Evolutionary conservation across 2,797 vertebrate genomes (phyloP).

Genomic region (Paguma larvata): DNA sequence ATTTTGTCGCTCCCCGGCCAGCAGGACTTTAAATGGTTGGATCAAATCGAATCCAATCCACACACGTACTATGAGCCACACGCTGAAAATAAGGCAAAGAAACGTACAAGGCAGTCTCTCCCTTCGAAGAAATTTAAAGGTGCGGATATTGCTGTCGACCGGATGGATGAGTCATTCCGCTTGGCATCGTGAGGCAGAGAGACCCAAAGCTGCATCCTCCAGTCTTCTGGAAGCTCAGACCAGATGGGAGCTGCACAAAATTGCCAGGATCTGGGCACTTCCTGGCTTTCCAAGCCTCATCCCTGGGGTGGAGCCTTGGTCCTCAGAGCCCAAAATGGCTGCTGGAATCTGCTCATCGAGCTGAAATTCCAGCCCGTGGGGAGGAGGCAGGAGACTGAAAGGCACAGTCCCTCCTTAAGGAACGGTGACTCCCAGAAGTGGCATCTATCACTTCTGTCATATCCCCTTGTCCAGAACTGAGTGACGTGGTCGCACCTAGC

Average conservation of each 20-base stretch:
- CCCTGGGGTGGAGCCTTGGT: neutral
- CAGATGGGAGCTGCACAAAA: neutral
- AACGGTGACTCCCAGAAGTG: neutral
- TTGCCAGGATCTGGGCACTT: too few relatives aligned
- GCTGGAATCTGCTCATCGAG: neutral
- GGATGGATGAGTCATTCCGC: neutral
- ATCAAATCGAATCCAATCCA: neutral
- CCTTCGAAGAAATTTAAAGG: neutral
- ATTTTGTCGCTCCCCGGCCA: neutral
- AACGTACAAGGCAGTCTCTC: fast-evolving
- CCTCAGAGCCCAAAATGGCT: neutral
- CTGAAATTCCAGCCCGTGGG: neutral
- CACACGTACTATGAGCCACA: neutral
- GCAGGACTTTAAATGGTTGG: neutral
- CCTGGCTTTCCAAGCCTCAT: fast-evolving
- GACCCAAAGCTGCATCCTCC: neutral
- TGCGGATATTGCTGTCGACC: fast-evolving
- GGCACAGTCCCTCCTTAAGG: neutral
- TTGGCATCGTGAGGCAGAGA: neutral
- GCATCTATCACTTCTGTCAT: neutral
- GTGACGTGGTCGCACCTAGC: neutral
- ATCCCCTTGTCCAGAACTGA: neutral
- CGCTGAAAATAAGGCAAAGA: neutral
- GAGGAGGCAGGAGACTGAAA: neutral
- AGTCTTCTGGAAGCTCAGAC: neutral